Evolutionary conservation across 2,797 vertebrate genomes (phyloP), one percentile per base, ranked within the genome.

Genomic region (Melanotaenia maccullochi): DNA sequence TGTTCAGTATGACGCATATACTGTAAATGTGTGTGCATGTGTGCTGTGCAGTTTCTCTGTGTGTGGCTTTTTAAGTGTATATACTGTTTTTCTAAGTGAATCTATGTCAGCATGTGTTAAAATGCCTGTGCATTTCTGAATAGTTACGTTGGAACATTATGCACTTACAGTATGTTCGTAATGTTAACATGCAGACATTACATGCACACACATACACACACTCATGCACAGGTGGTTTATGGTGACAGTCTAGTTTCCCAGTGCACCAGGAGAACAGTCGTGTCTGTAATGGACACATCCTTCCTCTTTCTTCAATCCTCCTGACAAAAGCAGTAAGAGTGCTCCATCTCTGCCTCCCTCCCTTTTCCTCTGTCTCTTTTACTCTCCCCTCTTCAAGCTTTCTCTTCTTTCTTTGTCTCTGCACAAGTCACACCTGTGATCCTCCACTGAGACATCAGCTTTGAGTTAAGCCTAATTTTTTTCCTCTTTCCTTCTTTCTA

Each of bases 391-490:
- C 52, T 61, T 81, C 68, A 56, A 57, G 71, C 42, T 85, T 58
- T 73, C 74, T 82, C 64, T 60, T 76, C 70, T 65, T 84, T 68
- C 42, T 85, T 82, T 89, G 79, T 89, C 73, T 84, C 71, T 0
- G 64, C 77, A 83, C 81, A 73, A 85, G 84, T 90, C 84, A 86
- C 88, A 88, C 87, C 88, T 89, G 84, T 90, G 90, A 86, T 89
- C 82, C 79, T 85, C 85, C 74, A 6, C 78, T 65, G 78, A 91
- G 82, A 90, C 79, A 79, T 73, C 35, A 61, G 77, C 73, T 78
- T 77, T 78, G 62, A 86, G 74, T 71, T 77, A 68, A 62, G 81
- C 67, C 54, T 82, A n/a, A 60, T 78, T 84, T 79, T 83, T 77
- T 80, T 30, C 3, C 22, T 47, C 65, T 63, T 51, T 32, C 52